phyloP scores from a whole-genome alignment of 2,797 vertebrate genomes.

The Acestrorhynchus altus region DNA sequence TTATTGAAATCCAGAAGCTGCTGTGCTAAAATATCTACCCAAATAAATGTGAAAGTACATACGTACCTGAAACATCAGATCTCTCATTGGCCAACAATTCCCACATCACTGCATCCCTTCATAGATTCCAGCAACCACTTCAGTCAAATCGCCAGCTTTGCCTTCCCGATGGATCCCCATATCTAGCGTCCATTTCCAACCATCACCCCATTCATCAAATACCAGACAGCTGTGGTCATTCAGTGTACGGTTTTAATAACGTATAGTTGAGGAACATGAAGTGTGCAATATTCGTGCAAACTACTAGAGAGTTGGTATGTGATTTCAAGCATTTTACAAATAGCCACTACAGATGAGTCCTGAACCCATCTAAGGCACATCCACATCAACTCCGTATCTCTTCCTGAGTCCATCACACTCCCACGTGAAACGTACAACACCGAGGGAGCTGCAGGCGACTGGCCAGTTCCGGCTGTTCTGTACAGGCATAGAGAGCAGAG shows the following conservation, averaged over 20 bases:
- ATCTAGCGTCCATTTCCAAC: neutral
- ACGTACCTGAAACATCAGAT: too few species aligned
- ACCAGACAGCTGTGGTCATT: neutral
- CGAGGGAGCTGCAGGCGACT: slow-evolving; percentile 43
- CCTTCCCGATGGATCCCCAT: too few species aligned
- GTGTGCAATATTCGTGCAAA: slow-evolving; percentile 76
- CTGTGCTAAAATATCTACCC: too few species aligned
- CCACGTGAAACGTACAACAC: slow-evolving; percentile 16
- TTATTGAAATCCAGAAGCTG: too few species aligned
- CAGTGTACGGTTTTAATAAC: slow-evolving; percentile 70
- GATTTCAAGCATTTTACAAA: slow-evolving; percentile 61
- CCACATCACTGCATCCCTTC: neutral
- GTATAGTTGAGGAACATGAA: slow-evolving; percentile 59
- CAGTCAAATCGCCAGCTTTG: neutral
- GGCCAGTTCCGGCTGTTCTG: slow-evolving; percentile 41
- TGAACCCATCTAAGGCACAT: slow-evolving; percentile 73
- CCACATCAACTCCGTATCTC: slow-evolving; percentile 57
- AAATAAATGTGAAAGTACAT: too few species aligned
- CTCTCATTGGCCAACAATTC: neutral
- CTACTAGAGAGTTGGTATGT: slow-evolving; percentile 59
- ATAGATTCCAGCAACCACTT: too few species aligned
- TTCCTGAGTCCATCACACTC: slow-evolving; percentile 45
- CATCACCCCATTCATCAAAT: neutral
- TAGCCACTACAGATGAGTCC: slow-evolving; percentile 69
- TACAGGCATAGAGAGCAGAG: slow-evolving; percentile 40